phyloP scores from a whole-genome alignment of 2,113 vertebrate genomes.

The Pandion haliaetus region DNA sequence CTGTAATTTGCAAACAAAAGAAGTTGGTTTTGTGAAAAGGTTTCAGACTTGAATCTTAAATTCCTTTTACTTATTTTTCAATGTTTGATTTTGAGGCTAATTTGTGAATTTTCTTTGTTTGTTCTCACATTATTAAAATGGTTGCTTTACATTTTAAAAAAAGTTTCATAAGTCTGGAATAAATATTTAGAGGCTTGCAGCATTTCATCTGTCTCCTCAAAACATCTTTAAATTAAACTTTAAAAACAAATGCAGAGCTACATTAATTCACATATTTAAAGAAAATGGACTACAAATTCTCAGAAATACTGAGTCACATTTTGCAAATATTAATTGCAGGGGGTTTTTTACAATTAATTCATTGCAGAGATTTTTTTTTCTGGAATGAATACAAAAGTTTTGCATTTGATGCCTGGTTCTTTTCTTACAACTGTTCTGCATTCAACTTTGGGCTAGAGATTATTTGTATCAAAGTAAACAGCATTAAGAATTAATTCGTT shows the following conservation, averaged over 20 bases:
- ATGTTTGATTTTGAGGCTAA: neutral
- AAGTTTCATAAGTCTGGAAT: neutral
- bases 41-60: neutral
- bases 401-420: neutral
- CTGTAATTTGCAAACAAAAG: neutral
- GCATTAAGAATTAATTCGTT: neutral
- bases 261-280: neutral
- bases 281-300: neutral
- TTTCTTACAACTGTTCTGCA: neutral
- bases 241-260: neutral
- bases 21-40: conserved; percentile 36
- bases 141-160: neutral
- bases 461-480: neutral
- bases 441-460: neutral
- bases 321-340: neutral
- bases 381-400: neutral
- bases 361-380: neutral
- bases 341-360: neutral
- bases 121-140: neutral
- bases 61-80: neutral
- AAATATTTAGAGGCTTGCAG: neutral
- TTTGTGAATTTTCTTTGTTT: neutral
- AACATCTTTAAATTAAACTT: neutral
- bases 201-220: neutral
- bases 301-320: neutral